Conservation (phyloP, 2,797 vertebrate genomes). For the Girardinus metallicus region DNA sequence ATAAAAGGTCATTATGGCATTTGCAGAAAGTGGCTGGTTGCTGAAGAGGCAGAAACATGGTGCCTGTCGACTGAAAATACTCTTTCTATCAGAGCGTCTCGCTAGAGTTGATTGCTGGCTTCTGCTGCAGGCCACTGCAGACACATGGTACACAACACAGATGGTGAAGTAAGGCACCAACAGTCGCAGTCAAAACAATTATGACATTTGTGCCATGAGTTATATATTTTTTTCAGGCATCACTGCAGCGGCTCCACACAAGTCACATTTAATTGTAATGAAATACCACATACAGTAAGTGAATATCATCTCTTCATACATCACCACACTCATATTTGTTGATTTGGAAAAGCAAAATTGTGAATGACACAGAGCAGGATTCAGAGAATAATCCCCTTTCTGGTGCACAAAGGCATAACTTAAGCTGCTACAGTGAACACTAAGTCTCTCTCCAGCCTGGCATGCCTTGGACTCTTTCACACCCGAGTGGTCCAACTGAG, state of each 20-base stretch:
- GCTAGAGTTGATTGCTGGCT: constrained; percentile 57
- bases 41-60: constrained; percentile 54
- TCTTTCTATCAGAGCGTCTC: constrained; percentile 54
- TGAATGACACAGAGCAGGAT: constrained; percentile 74
- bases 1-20: constrained; percentile 52
- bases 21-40: constrained; percentile 44
- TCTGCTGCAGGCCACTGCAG: constrained; percentile 63
- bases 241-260: constrained; percentile 32
- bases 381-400: constrained; percentile 74
- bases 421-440: constrained; percentile 72
- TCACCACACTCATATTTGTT: constrained; percentile 60
- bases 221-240: constrained; percentile 36
- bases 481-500: constrained; percentile 59
- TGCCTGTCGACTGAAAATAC: constrained; percentile 34
- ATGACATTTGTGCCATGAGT: constrained; percentile 64
- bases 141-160: constrained; percentile 61
- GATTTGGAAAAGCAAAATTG: constrained; percentile 66
- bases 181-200: constrained; percentile 65
- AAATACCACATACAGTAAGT: constrained; percentile 12
- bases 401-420: constrained; percentile 70
- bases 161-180: constrained; percentile 65
- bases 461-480: constrained; percentile 68
- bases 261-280: constrained; percentile 34
- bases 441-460: constrained; percentile 68
- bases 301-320: constrained; percentile 32